Base-by-base conservation (phyloP, 2,888 invertebrate species). In the Byasa hedistus region DNA sequence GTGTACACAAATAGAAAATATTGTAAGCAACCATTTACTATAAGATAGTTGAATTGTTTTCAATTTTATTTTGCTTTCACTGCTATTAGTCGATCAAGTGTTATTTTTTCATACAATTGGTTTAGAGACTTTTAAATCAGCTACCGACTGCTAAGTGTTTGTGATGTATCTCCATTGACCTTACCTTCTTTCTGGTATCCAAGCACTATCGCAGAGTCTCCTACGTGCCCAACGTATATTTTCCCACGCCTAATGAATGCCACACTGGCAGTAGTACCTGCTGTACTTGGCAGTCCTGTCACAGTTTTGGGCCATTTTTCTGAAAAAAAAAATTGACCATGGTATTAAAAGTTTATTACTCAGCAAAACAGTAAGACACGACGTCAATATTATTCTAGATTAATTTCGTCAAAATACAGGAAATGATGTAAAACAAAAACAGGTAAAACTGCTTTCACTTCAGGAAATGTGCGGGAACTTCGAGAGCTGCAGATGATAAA, bases 271-370 rank as follows among this genome's bases (percentile, higher is more conserved):
- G 99, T 99, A 1, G 99, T 99, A 8, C 99, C 99, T 0, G 99
- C 98, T 0, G 99, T 99, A 81, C 98, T 98, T 5, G 98, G 96
- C 74, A 98, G 92, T 15, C 99, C 99, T 63, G 97, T 96, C 22
- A 96, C 94, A n/a, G 99, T 99, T 88, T 95, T 96, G 21, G 98
- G 98, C 99, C 99, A 99, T 89, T 96, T 96, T 78, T 96, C 97
- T 97, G 87, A 39, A 85, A 58, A 86, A 57, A 67, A 69, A 70
- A 39, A 23, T 58, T 23, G 21, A 57, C 21, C 7, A 56, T 48
- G 58, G 22, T 52, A 70, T 21, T 22, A 12, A 19, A 36, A n/a
- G 19, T 52, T 22, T 5, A 2, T 52, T n/a, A 22, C 23, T 58
- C 17, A 65, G 27, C 27, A 27, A 5, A 27, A 15, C 15, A 12